A percentile compares a stretch with the other conserved stretches of the same genome.
Evolutionary conservation across 2,797 vertebrate genomes (phyloP).

Genomic region (Chelonia mydas): DNA sequence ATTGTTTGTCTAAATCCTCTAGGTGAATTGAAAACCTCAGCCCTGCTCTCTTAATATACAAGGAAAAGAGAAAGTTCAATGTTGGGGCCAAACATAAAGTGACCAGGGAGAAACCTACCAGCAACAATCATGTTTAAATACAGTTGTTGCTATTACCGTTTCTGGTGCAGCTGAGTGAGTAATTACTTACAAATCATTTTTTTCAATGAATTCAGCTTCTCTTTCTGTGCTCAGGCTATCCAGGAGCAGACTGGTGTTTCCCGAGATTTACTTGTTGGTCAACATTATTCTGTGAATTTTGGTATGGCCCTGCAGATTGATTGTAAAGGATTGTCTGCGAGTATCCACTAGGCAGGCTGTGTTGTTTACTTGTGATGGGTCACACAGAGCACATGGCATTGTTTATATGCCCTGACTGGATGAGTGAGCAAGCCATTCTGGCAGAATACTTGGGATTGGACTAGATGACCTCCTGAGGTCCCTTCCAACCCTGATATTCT

Average conservation of each 20-base stretch:
- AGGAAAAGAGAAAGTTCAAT: background rate
- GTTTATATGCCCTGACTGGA: background rate
- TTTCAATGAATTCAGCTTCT: background rate
- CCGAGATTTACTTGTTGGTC: background rate
- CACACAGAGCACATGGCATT: background rate
- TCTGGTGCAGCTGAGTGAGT: background rate
- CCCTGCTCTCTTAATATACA: background rate
- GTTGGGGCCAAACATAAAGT: background rate
- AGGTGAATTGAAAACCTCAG: background rate
- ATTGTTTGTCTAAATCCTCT: background rate
- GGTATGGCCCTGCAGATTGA: no score
- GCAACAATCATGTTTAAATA: background rate
- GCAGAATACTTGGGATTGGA: background rate
- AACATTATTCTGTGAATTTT: fast-evolving
- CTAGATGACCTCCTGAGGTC: no score
- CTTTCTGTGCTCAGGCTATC: background rate
- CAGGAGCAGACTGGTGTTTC: background rate
- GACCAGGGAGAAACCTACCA: background rate
- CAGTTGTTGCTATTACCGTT: background rate
- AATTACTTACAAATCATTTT: background rate
- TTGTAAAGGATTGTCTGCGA: background rate
- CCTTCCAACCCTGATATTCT: no score
- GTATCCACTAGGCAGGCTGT: background rate
- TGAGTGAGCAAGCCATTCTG: background rate
- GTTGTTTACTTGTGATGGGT: background rate